Evolutionary conservation across 2,797 vertebrate species (phyloP).

Genomic region (Cirrhinus molitorella): DNA sequence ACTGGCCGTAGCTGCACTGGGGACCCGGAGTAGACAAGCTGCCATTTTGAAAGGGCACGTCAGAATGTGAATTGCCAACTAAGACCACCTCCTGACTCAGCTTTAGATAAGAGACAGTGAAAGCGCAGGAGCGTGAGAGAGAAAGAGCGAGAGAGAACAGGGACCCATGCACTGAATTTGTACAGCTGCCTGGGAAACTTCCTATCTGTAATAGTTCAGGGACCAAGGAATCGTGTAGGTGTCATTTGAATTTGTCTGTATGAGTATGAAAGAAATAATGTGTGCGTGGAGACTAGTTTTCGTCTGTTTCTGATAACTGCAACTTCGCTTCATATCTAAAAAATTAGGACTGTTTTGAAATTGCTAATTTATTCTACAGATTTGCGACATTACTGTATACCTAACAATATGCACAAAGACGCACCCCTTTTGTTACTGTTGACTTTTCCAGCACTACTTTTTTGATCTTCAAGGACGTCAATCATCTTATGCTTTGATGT

Average conservation of each 20-base stretch:
- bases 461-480: too few species aligned
- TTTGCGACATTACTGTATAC: neutral
- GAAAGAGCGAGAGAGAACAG: constrained; percentile 10
- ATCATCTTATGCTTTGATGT: too few species aligned
- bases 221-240: constrained; percentile 1
- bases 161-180: neutral
- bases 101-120: constrained; percentile 50
- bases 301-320: neutral
- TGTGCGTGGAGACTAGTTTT: neutral
- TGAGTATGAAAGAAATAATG: constrained; percentile 2
- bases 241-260: constrained; percentile 3
- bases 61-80: constrained; percentile 50
- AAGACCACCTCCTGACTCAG: constrained; percentile 52
- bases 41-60: constrained; percentile 54
- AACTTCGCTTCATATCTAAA: neutral
- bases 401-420: too few species aligned
- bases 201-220: constrained; percentile 29
- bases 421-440: too few species aligned
- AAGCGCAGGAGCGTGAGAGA: constrained; percentile 30
- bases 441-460: too few species aligned
- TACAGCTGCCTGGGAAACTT: constrained; percentile 14
- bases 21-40: constrained; percentile 40
- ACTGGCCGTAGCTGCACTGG: constrained; percentile 33
- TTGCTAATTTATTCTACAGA: neutral
- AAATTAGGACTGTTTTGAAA: neutral